Conservation (phyloP, 64 coral and sea anemone species). For the Montipora efflorescens region DNA sequence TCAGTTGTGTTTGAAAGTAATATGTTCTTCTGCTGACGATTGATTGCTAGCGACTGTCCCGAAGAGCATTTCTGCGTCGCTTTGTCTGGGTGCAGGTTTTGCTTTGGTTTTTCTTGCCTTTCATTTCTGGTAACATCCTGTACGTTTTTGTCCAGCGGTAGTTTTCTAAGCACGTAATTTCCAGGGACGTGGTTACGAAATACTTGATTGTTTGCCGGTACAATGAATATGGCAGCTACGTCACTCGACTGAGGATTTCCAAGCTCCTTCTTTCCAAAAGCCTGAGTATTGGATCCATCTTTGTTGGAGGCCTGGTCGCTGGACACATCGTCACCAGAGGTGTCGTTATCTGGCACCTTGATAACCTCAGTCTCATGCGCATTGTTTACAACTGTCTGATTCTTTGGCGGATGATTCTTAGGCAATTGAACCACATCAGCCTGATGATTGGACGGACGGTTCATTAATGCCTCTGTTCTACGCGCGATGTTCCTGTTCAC, state of each 20-base stretch:
- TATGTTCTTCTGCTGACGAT: no score
- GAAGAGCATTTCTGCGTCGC: background rate
- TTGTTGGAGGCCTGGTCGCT: background rate
- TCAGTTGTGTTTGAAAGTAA: background rate
- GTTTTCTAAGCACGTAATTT: background rate
- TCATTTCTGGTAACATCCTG: background rate
- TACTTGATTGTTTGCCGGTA: background rate
- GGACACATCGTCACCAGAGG: background rate
- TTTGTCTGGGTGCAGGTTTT: background rate
- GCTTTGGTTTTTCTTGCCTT: background rate
- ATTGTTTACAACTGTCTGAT: no score
- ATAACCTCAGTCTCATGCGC: no score
- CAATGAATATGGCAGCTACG: background rate
- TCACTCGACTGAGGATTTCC: background rate
- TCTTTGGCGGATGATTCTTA: no score
- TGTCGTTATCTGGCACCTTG: background rate
- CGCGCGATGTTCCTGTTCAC: no score
- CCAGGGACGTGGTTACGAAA: background rate
- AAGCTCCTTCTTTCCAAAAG: background rate
- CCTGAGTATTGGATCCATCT: background rate
- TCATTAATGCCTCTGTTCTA: no score
- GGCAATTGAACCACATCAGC: no score
- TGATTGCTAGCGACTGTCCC: background rate
- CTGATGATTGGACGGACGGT: no score
- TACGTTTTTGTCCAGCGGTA: background rate